Evolutionary conservation across 2,113 vertebrate genomes (phyloP).

Genomic region (Arizona elegans): DNA sequence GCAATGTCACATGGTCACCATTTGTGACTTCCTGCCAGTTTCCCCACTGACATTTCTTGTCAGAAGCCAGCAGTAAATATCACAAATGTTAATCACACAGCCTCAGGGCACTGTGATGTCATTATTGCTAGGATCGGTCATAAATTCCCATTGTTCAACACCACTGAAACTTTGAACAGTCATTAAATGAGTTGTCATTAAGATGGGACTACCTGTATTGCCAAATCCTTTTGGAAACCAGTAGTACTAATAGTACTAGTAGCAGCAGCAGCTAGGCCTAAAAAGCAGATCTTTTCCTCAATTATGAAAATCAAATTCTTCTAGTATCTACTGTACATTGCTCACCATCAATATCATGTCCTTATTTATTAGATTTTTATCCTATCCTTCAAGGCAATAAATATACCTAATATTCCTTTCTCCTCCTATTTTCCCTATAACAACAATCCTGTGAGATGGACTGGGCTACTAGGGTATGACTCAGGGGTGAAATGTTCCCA

Average conservation of each 20-base stretch:
- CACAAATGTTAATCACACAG: background rate
- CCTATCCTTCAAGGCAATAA: too few species aligned
- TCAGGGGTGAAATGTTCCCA: too few species aligned
- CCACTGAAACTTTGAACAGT: background rate
- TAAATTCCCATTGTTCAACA: background rate
- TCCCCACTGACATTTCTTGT: background rate
- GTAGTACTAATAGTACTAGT: background rate
- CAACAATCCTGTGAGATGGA: too few species aligned
- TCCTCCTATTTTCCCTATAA: too few species aligned
- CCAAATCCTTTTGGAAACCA: background rate
- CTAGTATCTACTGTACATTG: background rate
- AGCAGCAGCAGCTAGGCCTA: background rate
- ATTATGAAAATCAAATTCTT: slow-evolving; percentile 1
- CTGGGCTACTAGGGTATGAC: too few species aligned
- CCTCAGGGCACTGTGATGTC: background rate
- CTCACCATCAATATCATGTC: background rate
- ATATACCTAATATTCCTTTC: too few species aligned
- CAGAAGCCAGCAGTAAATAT: background rate
- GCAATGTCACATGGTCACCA: background rate
- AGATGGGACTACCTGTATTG: background rate
- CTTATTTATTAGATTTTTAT: background rate
- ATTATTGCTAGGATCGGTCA: background rate
- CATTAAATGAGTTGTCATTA: background rate
- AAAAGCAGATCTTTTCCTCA: slow-evolving; percentile 13
- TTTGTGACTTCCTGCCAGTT: background rate